phyloP scores from a whole-genome alignment of 1,140 invertebrate species.

The Bombus ignitus region DNA sequence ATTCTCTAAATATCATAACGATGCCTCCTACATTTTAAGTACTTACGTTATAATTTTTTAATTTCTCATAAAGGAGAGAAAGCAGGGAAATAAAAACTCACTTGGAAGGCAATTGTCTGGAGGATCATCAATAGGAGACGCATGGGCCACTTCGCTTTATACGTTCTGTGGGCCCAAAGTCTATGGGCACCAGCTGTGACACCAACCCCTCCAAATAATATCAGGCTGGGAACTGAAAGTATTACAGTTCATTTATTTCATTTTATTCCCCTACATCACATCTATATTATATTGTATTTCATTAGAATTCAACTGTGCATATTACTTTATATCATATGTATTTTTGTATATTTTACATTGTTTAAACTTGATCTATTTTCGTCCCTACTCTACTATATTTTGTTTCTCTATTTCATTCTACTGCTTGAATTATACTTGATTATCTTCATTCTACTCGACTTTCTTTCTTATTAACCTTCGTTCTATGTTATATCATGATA shows the following conservation, averaged over 20 bases:
- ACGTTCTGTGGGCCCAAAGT: slow-evolving; percentile 93
- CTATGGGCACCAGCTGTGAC: slow-evolving; percentile 95
- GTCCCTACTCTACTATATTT: neutral
- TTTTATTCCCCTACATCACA: neutral
- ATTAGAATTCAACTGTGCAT: neutral
- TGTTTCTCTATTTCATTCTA: neutral
- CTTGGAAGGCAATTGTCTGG: slow-evolving; percentile 92
- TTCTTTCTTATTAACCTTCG: neutral
- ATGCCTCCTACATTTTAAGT: no score
- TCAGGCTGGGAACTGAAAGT: slow-evolving; percentile 67
- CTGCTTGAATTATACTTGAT: neutral
- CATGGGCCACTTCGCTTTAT: slow-evolving; percentile 93
- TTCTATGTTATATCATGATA: neutral
- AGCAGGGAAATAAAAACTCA: slow-evolving; percentile 73
- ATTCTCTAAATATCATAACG: no score
- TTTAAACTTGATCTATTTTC: no score
- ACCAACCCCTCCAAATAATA: slow-evolving; percentile 84
- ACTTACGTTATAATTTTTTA: no score
- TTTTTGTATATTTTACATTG: no score
- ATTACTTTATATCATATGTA: neutral
- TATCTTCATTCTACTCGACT: neutral
- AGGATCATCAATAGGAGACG: slow-evolving; percentile 88
- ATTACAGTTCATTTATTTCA: neutral
- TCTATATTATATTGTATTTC: neutral
- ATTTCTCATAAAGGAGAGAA: no score